These are phyloP conservation scores for Catamblyrhynchus diadema DNA, from an alignment of 2,797 vertebrate species.

Conservation along the genomic window DNA sequence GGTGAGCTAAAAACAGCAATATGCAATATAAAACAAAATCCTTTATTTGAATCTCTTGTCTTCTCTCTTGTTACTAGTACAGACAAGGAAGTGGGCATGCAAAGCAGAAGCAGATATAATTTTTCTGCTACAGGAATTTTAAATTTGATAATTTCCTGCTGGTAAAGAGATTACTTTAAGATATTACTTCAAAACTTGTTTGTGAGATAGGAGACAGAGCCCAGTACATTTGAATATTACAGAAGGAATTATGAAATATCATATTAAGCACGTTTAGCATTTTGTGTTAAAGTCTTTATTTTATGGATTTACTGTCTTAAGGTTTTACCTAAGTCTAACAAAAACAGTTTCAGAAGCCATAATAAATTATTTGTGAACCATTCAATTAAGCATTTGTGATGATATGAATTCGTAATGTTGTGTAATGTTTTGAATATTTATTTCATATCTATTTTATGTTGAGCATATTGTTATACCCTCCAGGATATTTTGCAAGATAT, in stretches of 20 bases:
- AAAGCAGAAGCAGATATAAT: not conserved
- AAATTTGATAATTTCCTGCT: not conserved
- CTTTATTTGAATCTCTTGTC: not conserved
- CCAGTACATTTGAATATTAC: not conserved
- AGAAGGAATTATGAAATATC: not conserved
- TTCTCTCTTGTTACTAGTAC: not conserved
- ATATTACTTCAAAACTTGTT: not conserved
- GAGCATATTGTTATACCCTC: not conserved
- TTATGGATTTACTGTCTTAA: not conserved
- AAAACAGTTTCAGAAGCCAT: not conserved
- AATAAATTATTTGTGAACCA: conserved; percentile 28
- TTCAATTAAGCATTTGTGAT: conserved; percentile 17
- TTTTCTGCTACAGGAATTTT: not conserved
- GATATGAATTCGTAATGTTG: not conserved
- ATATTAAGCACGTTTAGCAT: rapidly evolving
- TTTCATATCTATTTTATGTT: not conserved
- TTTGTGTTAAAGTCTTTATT: not conserved
- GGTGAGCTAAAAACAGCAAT: conserved; percentile 35
- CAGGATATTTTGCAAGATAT: not conserved
- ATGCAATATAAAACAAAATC: not conserved
- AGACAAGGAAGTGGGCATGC: not conserved
- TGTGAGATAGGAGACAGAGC: not conserved
- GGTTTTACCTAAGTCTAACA: not conserved
- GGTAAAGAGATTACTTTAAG: not conserved
- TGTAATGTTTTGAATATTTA: conserved; percentile 17